Conservation (phyloP, 2,113 vertebrate species). For the Vulpes ferrilata region DNA sequence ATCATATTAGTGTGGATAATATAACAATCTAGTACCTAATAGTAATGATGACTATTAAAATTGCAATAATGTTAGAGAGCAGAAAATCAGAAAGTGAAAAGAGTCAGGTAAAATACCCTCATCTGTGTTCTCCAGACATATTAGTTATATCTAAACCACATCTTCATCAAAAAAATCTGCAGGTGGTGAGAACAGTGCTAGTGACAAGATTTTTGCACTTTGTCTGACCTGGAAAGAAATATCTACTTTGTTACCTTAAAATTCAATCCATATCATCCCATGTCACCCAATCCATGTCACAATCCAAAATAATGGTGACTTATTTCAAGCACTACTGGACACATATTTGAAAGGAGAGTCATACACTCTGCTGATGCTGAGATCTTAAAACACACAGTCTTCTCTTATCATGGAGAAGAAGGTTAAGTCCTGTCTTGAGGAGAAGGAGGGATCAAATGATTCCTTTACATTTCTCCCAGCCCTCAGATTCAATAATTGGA, state of each 20-base stretch:
- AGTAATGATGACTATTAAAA: background rate
- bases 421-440: background rate
- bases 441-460: background rate
- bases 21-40: background rate
- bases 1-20: background rate
- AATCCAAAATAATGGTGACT: background rate
- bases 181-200: background rate
- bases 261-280: background rate
- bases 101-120: background rate
- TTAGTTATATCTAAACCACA: background rate
- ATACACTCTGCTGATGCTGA: background rate
- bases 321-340: background rate
- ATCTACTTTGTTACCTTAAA: constrained; percentile 32
- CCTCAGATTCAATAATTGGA: background rate
- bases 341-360: background rate
- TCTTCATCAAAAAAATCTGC: background rate
- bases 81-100: background rate
- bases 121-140: background rate
- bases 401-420: background rate
- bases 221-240: background rate
- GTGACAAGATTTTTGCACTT: background rate
- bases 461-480: background rate
- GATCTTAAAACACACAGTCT: background rate
- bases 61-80: background rate
- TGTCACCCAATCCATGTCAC: background rate